Evolutionary conservation across 1,140 invertebrate species (phyloP).

Genomic region (Gyrodactylus salaris): DNA sequence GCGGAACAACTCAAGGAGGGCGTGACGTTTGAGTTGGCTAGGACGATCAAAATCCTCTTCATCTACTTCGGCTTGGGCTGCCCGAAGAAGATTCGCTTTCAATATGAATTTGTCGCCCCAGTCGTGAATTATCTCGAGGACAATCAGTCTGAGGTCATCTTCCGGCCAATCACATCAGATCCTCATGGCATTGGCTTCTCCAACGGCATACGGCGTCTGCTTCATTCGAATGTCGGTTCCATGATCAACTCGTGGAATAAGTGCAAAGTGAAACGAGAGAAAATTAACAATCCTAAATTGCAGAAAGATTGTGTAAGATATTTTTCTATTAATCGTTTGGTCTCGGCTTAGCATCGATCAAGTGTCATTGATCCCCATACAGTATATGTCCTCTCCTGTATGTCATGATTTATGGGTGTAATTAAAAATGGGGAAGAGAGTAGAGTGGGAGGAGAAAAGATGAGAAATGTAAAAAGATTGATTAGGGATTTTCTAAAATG

Average conservation of each 20-base stretch:
- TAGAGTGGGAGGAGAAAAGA: too few relatives aligned
- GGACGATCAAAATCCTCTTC: not conserved
- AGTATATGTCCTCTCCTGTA: too few relatives aligned
- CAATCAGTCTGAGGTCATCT: not conserved
- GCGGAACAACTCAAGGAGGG: not conserved
- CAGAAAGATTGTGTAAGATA: too few relatives aligned
- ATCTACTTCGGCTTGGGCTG: not conserved
- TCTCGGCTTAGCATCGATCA: too few relatives aligned
- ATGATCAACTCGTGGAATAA: constrained; percentile 34
- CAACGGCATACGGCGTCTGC: not conserved
- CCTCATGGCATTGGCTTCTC: not conserved
- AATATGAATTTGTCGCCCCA: constrained; percentile 1
- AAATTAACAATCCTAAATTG: too few relatives aligned
- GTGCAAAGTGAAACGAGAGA: constrained; percentile 55
- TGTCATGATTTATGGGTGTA: too few relatives aligned
- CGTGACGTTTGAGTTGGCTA: not conserved
- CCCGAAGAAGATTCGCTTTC: not conserved
- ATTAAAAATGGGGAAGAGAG: too few relatives aligned
- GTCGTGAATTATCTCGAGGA: not conserved
- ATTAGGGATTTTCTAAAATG: too few relatives aligned
- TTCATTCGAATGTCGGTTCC: constrained; percentile 34
- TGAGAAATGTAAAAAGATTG: too few relatives aligned
- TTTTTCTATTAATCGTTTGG: too few relatives aligned
- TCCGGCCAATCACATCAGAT: not conserved
- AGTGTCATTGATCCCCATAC: too few relatives aligned